Base-by-base conservation (phyloP, 2,113 vertebrate genomes). In the Castor canadensis region DNA sequence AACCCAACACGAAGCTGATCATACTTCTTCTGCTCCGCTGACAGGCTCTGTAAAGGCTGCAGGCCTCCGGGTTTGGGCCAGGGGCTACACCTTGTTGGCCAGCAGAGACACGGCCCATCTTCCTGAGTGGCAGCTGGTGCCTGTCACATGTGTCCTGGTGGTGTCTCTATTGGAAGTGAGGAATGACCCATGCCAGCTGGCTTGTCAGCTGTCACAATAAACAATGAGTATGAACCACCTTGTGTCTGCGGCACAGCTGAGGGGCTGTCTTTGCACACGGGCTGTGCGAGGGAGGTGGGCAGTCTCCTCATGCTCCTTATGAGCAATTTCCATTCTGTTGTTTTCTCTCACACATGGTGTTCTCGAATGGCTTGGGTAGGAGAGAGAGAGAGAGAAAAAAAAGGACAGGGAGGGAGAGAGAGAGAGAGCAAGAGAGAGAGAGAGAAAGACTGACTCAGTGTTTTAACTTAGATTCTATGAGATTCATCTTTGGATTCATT, bases 311-410 rank as follows among this genome's bases (percentile, higher is more conserved):
- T 52, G 52, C 91, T 96, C 97, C 10, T 30, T 96, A 49, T 95
- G 97, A 97, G 96, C 97, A 96, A 43, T 97, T 97, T 96, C 93
- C 95, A 89, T 97, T 95, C 96, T 98, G 95, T 92, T 97, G 93
- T 97, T 95, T 96, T 88, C 87, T 96, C 93, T 96, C 80, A 19
- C 97, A 98, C 96, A 95, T 97, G 96, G 96, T 93, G 64, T 96
- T 96, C 96, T 89, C 91, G 94, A 97, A 95, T 24, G 9, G 81
- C 72, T 96, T 95, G 94, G 92, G 87, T 87, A 67, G 73, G 54
- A 81, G 60, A 71, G 84, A 28, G 49, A 73, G 47, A 45, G 54
- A 56, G 38, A 76, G 54, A 28, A 64, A 62, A 83, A 75, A 43
- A 28, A 16, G 4, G 38, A 28, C 22, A 28, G 24, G 28, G 62